A percentile compares a stretch with the other conserved stretches of the same genome.
Conservation (phyloP, 2,113 vertebrate genomes). For the Manacus vitellinus region DNA sequence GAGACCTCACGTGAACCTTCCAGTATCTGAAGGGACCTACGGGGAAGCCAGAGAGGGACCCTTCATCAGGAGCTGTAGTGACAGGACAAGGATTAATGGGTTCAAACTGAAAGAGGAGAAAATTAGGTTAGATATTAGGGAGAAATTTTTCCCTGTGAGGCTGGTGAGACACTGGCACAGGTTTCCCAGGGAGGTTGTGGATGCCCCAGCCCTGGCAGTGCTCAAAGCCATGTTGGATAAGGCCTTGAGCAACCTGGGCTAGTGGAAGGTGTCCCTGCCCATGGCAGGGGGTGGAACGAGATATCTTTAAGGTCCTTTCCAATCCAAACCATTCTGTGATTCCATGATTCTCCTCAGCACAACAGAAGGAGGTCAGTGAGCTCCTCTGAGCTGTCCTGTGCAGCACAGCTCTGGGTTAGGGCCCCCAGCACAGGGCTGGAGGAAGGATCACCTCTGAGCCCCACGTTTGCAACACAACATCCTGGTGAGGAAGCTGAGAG, state of each 20-base stretch:
- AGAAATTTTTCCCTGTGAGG: not conserved
- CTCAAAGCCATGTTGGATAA: fast-evolving
- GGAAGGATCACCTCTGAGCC: not conserved
- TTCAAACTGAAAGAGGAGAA: not conserved
- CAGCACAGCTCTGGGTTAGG: not conserved
- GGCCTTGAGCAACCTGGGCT: fast-evolving
- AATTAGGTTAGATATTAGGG: not conserved
- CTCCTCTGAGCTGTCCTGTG: not conserved
- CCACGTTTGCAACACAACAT: fast-evolving
- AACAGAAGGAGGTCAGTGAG: not conserved
- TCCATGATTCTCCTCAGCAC: not conserved
- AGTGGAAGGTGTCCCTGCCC: not conserved
- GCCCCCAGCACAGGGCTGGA: not conserved
- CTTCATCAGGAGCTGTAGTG: not conserved
- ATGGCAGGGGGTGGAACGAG: not conserved
- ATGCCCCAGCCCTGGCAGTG: not conserved
- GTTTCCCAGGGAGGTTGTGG: not conserved
- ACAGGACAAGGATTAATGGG: not conserved
- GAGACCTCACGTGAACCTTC: not conserved
- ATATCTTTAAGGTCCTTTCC: not conserved
- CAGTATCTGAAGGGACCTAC: not conserved
- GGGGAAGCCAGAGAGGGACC: not conserved
- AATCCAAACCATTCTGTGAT: not conserved
- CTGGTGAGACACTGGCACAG: not conserved
- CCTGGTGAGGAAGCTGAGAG: not conserved